These are phyloP conservation scores for Palloptera scutellata DNA, from an alignment of 2,888 invertebrate genomes.

Conservation along the genomic window DNA sequence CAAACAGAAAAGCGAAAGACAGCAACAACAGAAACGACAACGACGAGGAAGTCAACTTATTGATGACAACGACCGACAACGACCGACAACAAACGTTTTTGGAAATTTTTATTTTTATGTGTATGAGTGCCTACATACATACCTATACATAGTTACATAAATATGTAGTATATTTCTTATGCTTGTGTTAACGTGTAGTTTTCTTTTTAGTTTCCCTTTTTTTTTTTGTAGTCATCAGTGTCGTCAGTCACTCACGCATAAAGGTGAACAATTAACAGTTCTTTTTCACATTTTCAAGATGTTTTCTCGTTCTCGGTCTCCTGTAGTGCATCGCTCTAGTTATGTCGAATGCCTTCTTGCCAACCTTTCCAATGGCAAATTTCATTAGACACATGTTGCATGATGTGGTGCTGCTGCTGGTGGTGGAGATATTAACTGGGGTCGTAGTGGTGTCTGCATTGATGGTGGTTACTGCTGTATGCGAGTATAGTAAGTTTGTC, in stretches of 20 bases:
- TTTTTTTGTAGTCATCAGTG: conserved; percentile 3
- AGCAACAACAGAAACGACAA: conserved; percentile 8
- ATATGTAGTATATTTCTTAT: conserved; percentile 18
- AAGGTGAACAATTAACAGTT: conserved; percentile 49
- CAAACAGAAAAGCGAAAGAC: conserved; percentile 18
- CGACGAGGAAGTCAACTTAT: background rate
- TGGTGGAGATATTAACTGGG: background rate
- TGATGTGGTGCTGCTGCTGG: conserved; percentile 9
- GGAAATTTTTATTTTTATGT: conserved; percentile 9
- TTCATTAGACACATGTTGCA: conserved; percentile 31
- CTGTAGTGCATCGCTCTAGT: no score
- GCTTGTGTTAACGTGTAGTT: background rate
- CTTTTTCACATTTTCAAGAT: conserved; percentile 35
- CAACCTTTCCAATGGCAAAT: conserved; percentile 22
- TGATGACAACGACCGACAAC: background rate
- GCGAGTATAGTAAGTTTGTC: conserved; percentile 22
- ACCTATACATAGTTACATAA: no score
- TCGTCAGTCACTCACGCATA: conserved; percentile 33
- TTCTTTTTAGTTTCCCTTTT: conserved; percentile 10
- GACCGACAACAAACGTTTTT: conserved; percentile 24
- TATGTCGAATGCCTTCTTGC: no score
- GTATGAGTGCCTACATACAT: no score
- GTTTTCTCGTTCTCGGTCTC: no score
- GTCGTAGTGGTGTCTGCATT: background rate
- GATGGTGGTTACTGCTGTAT: conserved; percentile 14